phyloP scores from a whole-genome alignment of 2,888 invertebrate species.

The Eupeodes latifasciatus region DNA sequence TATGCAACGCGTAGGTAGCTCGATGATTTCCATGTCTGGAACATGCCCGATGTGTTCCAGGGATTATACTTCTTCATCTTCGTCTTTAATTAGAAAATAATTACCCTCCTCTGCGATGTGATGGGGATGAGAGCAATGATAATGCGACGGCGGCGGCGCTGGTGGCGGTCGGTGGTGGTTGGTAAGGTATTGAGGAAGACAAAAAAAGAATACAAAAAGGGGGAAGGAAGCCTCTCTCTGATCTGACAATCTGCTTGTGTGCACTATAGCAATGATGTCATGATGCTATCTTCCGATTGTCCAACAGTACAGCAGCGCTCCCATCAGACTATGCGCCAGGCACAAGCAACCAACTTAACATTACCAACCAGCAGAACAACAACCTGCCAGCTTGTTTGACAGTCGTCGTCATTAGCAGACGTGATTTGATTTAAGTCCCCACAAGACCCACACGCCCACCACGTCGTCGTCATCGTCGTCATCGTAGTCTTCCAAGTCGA shows the following conservation, averaged over 20 bases:
- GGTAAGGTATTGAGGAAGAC: constrained; percentile 38
- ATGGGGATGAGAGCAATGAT: constrained; percentile 59
- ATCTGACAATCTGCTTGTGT: constrained; percentile 64
- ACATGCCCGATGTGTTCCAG: constrained; percentile 52
- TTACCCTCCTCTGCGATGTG: constrained; percentile 76
- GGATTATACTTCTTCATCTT: constrained; percentile 72
- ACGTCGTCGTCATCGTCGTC: constrained; percentile 44
- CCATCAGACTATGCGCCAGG: constrained; percentile 53
- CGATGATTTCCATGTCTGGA: neutral
- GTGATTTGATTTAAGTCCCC: constrained; percentile 72
- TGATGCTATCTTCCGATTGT: constrained; percentile 72
- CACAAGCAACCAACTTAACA: constrained; percentile 15
- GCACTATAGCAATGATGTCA: constrained; percentile 79
- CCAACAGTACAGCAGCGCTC: neutral
- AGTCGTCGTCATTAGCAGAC: constrained; percentile 73
- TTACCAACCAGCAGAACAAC: constrained; percentile 24
- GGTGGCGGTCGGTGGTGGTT: neutral
- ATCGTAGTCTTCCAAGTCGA: constrained; percentile 42
- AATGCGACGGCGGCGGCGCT: too few species aligned
- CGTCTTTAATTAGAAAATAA: constrained; percentile 83
- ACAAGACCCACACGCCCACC: constrained; percentile 62
- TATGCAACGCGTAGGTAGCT: constrained; percentile 23
- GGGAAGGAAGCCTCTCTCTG: constrained; percentile 23
- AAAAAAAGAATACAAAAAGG: constrained; percentile 2
- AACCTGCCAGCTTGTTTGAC: constrained; percentile 66